phyloP scores from a whole-genome alignment of 2,888 invertebrate species.

The Chydorus sphaericus region DNA sequence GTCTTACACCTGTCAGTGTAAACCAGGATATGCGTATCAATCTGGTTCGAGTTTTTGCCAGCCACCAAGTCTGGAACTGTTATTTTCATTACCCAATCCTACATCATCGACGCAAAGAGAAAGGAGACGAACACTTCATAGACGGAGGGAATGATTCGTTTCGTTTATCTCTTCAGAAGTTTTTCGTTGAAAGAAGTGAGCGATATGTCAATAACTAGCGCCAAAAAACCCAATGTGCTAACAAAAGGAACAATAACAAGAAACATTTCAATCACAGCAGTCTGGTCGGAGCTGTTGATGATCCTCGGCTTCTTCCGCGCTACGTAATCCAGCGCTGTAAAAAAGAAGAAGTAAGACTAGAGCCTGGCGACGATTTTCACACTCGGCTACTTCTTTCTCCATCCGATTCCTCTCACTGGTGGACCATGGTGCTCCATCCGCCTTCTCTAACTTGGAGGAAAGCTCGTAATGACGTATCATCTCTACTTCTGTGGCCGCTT shows the following conservation, averaged over 20 bases:
- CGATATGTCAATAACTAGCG: background rate
- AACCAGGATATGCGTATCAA: constrained; percentile 13
- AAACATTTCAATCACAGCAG: background rate
- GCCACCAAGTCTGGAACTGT: constrained; percentile 11
- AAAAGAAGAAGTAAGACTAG: constrained; percentile 85
- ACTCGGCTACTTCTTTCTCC: constrained; percentile 36
- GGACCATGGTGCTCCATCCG: constrained; percentile 16
- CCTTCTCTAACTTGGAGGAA: constrained; percentile 31
- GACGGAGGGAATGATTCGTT: background rate
- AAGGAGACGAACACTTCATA: no score
- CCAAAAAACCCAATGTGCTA: background rate
- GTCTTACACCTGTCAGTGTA: constrained; percentile 12
- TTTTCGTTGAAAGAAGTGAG: background rate
- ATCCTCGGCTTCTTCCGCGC: constrained; percentile 40
- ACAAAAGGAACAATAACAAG: background rate
- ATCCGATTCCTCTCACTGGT: constrained; percentile 27
- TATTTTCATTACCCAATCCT: constrained; percentile 6
- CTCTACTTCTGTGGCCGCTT: constrained; percentile 56
- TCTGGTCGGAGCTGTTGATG: background rate
- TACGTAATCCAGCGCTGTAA: constrained; percentile 84
- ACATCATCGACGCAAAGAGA: background rate
- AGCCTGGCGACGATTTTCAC: constrained; percentile 76
- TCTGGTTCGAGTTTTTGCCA: constrained; percentile 4
- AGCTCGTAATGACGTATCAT: constrained; percentile 40
- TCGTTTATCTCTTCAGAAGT: background rate